Evolutionary conservation across 1,140 invertebrate species (phyloP).

Genomic region (Fopius arisanus): DNA sequence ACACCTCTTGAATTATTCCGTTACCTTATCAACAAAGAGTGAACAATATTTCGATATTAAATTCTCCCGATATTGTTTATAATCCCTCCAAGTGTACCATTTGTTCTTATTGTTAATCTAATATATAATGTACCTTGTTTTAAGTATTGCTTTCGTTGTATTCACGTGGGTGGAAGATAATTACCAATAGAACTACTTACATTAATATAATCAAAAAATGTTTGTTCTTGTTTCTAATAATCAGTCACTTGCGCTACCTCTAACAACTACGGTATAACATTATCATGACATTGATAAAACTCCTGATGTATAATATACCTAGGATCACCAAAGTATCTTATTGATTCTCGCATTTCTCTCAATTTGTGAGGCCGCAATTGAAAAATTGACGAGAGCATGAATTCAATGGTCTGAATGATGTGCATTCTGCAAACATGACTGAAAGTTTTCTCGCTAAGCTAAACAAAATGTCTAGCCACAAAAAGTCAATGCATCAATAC

Average conservation of each 20-base stretch:
- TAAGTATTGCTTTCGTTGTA: conserved; percentile 66
- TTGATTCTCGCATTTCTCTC: conserved; percentile 20
- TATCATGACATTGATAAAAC: conserved; percentile 13
- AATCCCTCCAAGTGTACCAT: neutral
- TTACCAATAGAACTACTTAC: conserved; percentile 19
- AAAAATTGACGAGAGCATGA: neutral
- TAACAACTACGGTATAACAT: neutral
- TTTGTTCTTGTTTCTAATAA: conserved; percentile 4
- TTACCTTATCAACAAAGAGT: neutral
- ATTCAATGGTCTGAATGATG: neutral
- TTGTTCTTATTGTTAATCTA: neutral
- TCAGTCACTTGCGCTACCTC: neutral
- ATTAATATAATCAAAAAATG: conserved; percentile 14
- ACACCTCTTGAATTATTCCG: conserved; percentile 19
- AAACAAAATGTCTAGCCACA: neutral
- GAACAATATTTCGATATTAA: conserved; percentile 32
- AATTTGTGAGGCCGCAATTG: neutral
- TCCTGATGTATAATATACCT: conserved; percentile 14
- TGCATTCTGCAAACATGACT: conserved; percentile 9
- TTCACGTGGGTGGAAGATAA: conserved; percentile 57
- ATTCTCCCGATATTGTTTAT: conserved; percentile 17
- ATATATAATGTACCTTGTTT: conserved; percentile 56
- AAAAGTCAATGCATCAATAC: conserved; percentile 1
- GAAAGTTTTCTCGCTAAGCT: neutral
- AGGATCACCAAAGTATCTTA: conserved; percentile 21